phyloP scores from a whole-genome alignment of 2,797 vertebrate genomes.

The Acropternis orthonyx region DNA sequence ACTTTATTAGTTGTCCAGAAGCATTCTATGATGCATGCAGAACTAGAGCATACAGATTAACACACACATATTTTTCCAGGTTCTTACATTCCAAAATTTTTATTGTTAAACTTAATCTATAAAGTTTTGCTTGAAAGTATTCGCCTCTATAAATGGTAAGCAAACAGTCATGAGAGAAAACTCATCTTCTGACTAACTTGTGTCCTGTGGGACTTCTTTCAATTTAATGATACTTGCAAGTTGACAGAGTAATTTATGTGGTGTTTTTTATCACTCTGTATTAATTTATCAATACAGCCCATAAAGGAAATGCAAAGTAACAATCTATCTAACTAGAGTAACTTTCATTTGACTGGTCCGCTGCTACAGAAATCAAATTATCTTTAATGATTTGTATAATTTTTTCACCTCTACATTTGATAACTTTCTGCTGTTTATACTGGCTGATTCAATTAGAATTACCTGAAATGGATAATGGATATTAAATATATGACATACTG shows the following conservation, averaged over 20 bases:
- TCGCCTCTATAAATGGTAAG: neutral
- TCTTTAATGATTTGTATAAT: neutral
- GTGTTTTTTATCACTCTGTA: neutral
- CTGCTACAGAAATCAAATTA: neutral
- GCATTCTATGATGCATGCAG: neutral
- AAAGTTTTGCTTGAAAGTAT: neutral
- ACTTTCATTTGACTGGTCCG: neutral
- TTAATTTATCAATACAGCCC: neutral
- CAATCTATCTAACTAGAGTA: neutral
- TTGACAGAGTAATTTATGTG: neutral
- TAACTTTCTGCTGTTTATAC: neutral
- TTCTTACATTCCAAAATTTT: neutral
- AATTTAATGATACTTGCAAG: neutral
- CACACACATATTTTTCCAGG: neutral
- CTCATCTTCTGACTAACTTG: neutral
- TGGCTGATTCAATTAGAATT: conserved; percentile 68
- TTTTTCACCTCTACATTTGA: neutral
- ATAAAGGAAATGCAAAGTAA: neutral
- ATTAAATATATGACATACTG: neutral
- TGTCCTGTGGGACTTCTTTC: neutral
- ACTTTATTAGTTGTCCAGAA: neutral
- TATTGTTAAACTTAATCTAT: neutral
- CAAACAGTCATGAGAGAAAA: neutral
- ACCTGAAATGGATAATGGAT: conserved; percentile 20
- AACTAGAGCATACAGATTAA: neutral